These are phyloP conservation scores for Brachypalpus laphriformis DNA, from an alignment of 2,888 invertebrate species.

Conservation along the genomic window DNA sequence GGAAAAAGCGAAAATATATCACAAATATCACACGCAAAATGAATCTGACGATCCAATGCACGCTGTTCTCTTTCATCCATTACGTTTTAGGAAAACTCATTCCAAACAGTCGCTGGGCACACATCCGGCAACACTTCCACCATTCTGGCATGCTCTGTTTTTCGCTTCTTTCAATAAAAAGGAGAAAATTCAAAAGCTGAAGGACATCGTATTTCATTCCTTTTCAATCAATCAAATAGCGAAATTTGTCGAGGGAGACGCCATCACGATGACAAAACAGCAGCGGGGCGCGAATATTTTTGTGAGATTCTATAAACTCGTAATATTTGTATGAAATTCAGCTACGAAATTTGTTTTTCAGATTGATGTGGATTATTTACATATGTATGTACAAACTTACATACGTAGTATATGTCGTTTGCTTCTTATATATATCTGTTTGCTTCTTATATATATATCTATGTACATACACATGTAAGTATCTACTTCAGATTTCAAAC, in stretches of 20 bases:
- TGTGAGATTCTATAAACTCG: conserved; percentile 45
- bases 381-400: too few relatives aligned
- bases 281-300: conserved; percentile 6
- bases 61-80: conserved; percentile 54
- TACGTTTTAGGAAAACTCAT: conserved; percentile 24
- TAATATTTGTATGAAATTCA: conserved; percentile 38
- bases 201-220: conserved; percentile 50
- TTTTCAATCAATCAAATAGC: conserved; percentile 70
- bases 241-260: conserved; percentile 59
- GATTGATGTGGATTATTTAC: conserved; percentile 36
- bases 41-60: conserved; percentile 51
- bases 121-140: conserved; percentile 26
- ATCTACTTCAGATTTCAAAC: background rate
- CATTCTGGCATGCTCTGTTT: background rate
- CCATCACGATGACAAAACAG: background rate
- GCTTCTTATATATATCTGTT: too few relatives aligned
- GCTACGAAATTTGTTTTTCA: conserved; percentile 30
- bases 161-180: conserved; percentile 26
- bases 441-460: too few relatives aligned
- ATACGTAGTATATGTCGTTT: background rate
- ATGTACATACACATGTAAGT: too few relatives aligned
- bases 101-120: conserved; percentile 28
- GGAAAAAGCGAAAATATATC: conserved; percentile 39
- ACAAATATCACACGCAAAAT: conserved; percentile 49
- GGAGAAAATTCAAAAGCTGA: conserved; percentile 25